Percentiles rank a stretch among this genome's conserved stretches.
Evolutionary conservation across 2,797 vertebrate genomes (phyloP).

Genomic region (Bufotes viridis): DNA sequence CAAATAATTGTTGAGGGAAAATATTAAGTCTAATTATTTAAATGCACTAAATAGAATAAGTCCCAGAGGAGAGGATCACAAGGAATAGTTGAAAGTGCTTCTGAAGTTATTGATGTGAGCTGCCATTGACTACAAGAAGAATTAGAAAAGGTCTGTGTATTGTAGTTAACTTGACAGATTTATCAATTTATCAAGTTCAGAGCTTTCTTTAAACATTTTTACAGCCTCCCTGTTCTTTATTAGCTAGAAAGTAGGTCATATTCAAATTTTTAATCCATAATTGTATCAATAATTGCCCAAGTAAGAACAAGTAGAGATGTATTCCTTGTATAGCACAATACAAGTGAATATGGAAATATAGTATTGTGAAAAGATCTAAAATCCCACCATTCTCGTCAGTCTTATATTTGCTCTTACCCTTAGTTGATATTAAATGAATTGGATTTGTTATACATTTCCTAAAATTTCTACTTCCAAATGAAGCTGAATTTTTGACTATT

Average conservation of each 20-base stretch:
- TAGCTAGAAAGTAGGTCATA: constrained; percentile 31
- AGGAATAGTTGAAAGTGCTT: constrained; percentile 28
- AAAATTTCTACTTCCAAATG: no score
- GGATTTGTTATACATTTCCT: no score
- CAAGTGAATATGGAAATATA: background rate
- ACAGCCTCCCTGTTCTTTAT: background rate
- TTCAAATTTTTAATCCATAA: constrained; percentile 1
- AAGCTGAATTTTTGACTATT: no score
- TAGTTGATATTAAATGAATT: no score
- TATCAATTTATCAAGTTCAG: constrained; percentile 44
- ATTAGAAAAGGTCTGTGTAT: constrained; percentile 15
- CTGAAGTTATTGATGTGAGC: constrained; percentile 54
- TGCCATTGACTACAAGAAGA: constrained; percentile 19
- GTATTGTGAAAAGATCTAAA: background rate
- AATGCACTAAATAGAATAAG: constrained; percentile 50
- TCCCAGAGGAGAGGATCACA: constrained; percentile 40
- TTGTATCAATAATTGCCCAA: background rate
- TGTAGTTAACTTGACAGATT: constrained; percentile 37
- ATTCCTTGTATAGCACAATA: background rate
- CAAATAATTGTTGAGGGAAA: constrained; percentile 59
- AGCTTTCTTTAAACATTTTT: background rate
- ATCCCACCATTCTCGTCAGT: background rate
- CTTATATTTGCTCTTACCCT: no score
- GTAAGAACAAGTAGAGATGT: background rate
- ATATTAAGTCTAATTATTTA: constrained; percentile 58